Conservation (phyloP, 53 echinoderm and acorn worm species). For the Henricia sp. region DNA sequence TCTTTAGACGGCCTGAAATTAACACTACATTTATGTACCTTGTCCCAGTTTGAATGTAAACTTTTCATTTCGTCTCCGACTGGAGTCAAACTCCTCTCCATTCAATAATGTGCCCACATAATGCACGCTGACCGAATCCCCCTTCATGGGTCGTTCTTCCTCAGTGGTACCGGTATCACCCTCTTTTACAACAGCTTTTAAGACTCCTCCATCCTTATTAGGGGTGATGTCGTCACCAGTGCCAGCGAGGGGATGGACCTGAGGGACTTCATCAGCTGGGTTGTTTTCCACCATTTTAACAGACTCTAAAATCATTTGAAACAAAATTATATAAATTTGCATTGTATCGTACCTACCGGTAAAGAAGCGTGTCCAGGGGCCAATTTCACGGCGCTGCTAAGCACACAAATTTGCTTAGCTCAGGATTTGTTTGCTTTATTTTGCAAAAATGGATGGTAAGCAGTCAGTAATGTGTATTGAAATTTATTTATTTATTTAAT, state of each 20-base stretch:
- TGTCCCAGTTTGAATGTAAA: slow-evolving; percentile 89
- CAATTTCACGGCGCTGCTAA: background rate
- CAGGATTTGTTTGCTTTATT: background rate
- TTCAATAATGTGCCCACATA: slow-evolving; percentile 82
- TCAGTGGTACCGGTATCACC: slow-evolving; percentile 78
- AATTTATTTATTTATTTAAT: too few species aligned
- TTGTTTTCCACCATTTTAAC: slow-evolving; percentile 33
- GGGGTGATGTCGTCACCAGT: slow-evolving; percentile 86
- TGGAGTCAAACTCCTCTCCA: slow-evolving; percentile 91
- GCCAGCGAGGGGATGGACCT: slow-evolving; percentile 71
- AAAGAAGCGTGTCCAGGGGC: background rate
- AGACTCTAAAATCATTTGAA: background rate
- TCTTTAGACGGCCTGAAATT: too few species aligned
- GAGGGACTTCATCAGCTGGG: background rate
- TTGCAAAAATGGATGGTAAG: too few species aligned
- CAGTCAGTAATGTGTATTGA: too few species aligned
- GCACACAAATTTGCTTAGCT: background rate
- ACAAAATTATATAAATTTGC: background rate
- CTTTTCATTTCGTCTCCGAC: slow-evolving; percentile 75
- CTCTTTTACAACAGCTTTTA: slow-evolving; percentile 78
- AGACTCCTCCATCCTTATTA: slow-evolving; percentile 87
- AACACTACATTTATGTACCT: slow-evolving; percentile 62
- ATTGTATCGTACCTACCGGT: background rate
- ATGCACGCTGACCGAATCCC: slow-evolving; percentile 88
- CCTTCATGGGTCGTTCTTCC: slow-evolving; percentile 77